A percentile compares a stretch with the other conserved stretches of the same genome.
Conservation (phyloP, 2,797 vertebrate species). For the Enteromius trimaculatus region DNA sequence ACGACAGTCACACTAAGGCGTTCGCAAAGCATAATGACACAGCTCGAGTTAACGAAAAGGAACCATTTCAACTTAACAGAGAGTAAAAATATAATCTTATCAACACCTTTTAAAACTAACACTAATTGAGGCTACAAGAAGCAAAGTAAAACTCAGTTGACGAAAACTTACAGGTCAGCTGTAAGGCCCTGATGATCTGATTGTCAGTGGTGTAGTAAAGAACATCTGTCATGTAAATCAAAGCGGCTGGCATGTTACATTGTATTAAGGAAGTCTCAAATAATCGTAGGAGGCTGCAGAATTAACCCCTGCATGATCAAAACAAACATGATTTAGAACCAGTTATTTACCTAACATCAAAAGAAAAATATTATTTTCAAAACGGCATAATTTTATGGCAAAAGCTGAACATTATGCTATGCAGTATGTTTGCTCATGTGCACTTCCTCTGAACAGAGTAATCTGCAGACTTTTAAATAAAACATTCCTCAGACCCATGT, state of each 20-base stretch:
- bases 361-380: not conserved
- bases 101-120: not conserved
- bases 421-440: not conserved
- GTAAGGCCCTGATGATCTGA: not conserved
- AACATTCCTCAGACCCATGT: not conserved
- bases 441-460: slow-evolving; percentile 9
- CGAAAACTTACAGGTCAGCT: not conserved
- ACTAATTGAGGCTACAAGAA: not conserved
- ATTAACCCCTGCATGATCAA: not conserved
- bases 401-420: not conserved
- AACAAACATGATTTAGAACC: not conserved
- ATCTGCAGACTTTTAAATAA: slow-evolving; percentile 17
- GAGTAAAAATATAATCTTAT: not conserved
- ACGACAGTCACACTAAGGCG: no score
- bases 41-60: no score
- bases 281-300: not conserved
- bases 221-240: not conserved
- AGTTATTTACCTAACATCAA: not conserved
- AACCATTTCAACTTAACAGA: not conserved
- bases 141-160: not conserved
- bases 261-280: not conserved
- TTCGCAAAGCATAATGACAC: no score
- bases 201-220: not conserved
- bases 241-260: not conserved
- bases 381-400: not conserved